Percentiles rank a stretch among this genome's conserved stretches.
These are phyloP conservation scores for Syngnathus scovelli DNA, from an alignment of 2,113 vertebrate species.

Conservation along the genomic window DNA sequence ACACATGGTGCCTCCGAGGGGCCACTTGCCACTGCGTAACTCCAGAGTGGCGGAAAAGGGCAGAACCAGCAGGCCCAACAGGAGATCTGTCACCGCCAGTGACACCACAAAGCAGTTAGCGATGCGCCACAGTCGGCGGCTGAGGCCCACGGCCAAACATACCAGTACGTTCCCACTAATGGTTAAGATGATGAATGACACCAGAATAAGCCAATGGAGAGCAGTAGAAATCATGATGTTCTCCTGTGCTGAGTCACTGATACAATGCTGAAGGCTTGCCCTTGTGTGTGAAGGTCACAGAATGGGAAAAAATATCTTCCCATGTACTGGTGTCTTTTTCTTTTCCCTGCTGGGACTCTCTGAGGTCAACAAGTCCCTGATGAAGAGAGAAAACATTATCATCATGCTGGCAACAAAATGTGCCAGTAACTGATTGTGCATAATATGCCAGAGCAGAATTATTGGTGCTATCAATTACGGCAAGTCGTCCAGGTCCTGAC, in stretches of 20 bases:
- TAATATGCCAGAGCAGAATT: too few species aligned
- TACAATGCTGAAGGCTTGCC: neutral
- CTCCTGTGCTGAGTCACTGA: conserved; percentile 12
- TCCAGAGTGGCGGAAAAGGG: conserved; percentile 83
- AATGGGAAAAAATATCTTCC: conserved; percentile 1
- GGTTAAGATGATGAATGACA: conserved; percentile 75
- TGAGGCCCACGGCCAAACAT: conserved; percentile 82
- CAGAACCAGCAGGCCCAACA: conserved; percentile 86
- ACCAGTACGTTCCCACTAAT: conserved; percentile 84
- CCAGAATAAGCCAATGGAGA: conserved; percentile 67
- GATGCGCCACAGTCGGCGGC: conserved; percentile 77
- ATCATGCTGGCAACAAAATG: neutral
- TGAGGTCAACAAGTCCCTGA: conserved; percentile 18
- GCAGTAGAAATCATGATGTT: conserved; percentile 55
- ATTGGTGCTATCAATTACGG: too few species aligned
- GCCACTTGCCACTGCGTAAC: conserved; percentile 72
- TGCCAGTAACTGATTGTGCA: too few species aligned
- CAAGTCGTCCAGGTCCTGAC: too few species aligned
- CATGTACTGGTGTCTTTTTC: conserved; percentile 7
- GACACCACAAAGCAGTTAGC: conserved; percentile 89
- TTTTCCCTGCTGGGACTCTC: neutral
- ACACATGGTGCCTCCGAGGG: conserved; percentile 75
- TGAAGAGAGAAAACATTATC: neutral
- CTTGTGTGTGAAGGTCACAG: neutral
- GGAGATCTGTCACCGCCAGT: conserved; percentile 85